Evolutionary conservation across 2,888 invertebrate genomes (phyloP), one percentile per base, ranked within the genome.

Genomic region (Dioctria linearis): DNA sequence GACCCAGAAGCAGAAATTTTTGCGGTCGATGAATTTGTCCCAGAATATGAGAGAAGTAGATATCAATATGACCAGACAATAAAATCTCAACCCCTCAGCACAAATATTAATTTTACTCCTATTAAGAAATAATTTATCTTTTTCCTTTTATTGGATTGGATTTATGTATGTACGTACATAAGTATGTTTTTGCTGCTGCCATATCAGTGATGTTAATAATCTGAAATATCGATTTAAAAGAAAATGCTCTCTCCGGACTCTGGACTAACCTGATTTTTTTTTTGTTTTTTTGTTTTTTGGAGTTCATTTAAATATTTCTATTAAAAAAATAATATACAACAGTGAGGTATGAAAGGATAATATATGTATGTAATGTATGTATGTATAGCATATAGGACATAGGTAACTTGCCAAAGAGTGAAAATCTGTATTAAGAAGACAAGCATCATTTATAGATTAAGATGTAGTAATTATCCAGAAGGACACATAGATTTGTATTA

Each of bases 1-100:
- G 86, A 89, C 86, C 88, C 89, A n/a, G 87, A 89, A 83, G 89
- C 89, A 0, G 89, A 89, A 81, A 81, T 88, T 6, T 84, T 88
- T 81, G 84, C 85, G 57, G 83, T 85, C 8, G 84, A 83, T 54
- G 83, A 83, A 25, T 69, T 81, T 57, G 37, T 54, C 13, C 66
- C 66, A 9, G 63, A 78, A 25, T 57, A 40, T 9, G 51, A 73
- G 13, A 73, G 13, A 8, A 59, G 57, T 5, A 49, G 73, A 13
- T 73, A 57, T 51, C 73, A 57, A 4, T 73, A 73, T 3, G 25
- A 25, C 25, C 51, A 73, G 37, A 43, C 73, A 13, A 59, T 54
- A 39, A 54, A 13, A 13, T 8, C 25, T 0, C 49, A 69, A 49
- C 25, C 46, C 39, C 46, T 51, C 37, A 46, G 57, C 39, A 40